Evolutionary conservation across 2,888 invertebrate genomes (phyloP), one percentile per base, ranked within the genome.

Genomic region (Seira musarum): DNA sequence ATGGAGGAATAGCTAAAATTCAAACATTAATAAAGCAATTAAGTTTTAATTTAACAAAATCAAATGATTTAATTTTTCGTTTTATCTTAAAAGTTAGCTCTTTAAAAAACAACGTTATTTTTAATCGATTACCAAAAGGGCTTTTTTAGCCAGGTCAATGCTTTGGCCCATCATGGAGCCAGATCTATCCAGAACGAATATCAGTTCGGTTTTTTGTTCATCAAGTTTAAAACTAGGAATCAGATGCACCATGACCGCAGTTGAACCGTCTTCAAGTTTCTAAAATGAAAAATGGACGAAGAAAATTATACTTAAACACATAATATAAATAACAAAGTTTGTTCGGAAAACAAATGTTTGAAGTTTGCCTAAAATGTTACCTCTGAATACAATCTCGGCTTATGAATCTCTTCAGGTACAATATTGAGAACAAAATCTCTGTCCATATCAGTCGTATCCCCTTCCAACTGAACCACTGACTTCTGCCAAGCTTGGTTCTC

Each of bases 381-480:
- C 85, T 90, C 90, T 6, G 89, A 88, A 88, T 89, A 90, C 88
- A 90, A 88, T 66, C 90, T 84, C 2, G 90, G 90, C 10, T 88
- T 88, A 82, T 90, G 89, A 60, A 89, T 87, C 76, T 90, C 89
- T 15, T 89, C 88, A 25, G 90, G 87, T 19, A 87, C 87, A 72
- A 90, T 87, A 46, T 88, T 85, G 21, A 90, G 87, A 68, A 88
- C 87, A 85, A 90, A 89, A 69, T 89, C 90, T 68, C 85, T 60
- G 67, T 87, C 84, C 86, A 87, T 86, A n/a, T 84, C 84, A 0
- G 84, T 83, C 2, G 75, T 71, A 15, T 66, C 46, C 24, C 69
- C 82, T 10, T 30, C n/a, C 61, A 82, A 67, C 13, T 82, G 72
- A 1, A 85, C 84, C 13, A 77, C 53, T 0, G 80, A 81, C 64